Base-by-base conservation (phyloP, 2,797 vertebrate species). In the Rhynchonycteris naso region DNA sequence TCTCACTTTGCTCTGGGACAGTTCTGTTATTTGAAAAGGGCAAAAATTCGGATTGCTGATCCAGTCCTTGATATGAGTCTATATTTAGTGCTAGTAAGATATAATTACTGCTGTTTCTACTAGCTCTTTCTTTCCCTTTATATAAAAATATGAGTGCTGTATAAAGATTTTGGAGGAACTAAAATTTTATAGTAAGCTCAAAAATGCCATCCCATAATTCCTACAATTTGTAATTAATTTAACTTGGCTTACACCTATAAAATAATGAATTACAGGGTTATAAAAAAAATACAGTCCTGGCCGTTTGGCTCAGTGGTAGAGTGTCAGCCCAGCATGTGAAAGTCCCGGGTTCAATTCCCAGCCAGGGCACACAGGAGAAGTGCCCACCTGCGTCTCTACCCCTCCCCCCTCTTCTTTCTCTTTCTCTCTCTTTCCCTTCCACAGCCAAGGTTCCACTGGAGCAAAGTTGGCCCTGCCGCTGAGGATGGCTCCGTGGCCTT, bases 181-280 rank as follows among this genome's bases (percentile, higher is more conserved):
- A 80, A 95, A 81, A 88, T 80, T 72, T 91, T 91, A 88, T 66
- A 83, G 54, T 54, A 89, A 82, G 43, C 30, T 80, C 50, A 94
- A 84, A 79, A 84, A 79, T 85, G 92, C 5, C 5, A 92, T 66
- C 16, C 21, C 26, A 72, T 26, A 65, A 65, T n/a, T 84, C 78
- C 90, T 83, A 94, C 12, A 91, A 82, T 56, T 89, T 72, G 66
- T 21, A 81, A 54, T 69, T 84, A 59, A 80, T 76, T 88, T 76
- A 84, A 56, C 50, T 68, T 74, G 50, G 65, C 19, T 18, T 66
- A 87, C 84, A 50, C 72, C 58, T 75, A 72, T 33, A 65, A 83
- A 66, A 5, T 79, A 61, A 7, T 90, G 5, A 63, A 66, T 43
- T 89, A 58, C 33, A 1, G 52, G 7, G 2, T 78, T 78, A 83